phyloP scores from a whole-genome alignment of 2,113 vertebrate species.

The Neodon shergylaensis region DNA sequence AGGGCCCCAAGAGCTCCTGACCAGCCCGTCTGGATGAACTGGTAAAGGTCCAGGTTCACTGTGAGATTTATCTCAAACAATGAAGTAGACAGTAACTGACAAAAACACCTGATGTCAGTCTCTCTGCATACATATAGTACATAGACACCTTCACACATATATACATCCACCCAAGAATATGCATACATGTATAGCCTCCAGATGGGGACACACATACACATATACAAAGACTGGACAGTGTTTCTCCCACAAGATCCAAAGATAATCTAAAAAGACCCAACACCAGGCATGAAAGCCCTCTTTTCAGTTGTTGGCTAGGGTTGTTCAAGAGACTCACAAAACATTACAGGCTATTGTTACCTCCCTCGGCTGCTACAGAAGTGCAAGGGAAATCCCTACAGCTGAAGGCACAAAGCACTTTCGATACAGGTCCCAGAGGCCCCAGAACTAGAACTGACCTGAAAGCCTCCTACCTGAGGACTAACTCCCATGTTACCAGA shows the following conservation, averaged over 20 bases:
- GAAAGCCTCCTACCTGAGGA: not conserved
- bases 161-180: not conserved
- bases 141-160: not conserved
- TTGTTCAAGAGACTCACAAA: not conserved
- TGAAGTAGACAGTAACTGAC: not conserved
- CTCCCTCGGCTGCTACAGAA: not conserved
- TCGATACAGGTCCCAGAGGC: no score
- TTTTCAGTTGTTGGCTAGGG: not conserved
- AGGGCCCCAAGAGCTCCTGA: no score
- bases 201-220: not conserved
- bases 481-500: not conserved
- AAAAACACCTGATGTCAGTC: not conserved
- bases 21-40: not conserved
- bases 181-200: not conserved
- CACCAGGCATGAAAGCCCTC: not conserved
- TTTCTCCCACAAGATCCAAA: not conserved
- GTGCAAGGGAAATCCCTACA: not conserved
- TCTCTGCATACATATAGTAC: not conserved
- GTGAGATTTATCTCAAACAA: not conserved
- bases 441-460: not conserved
- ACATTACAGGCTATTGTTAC: not conserved
- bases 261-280: not conserved
- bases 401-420: not conserved
- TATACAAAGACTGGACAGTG: not conserved
- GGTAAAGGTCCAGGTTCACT: not conserved